Evolutionary conservation across 2,888 invertebrate species (phyloP), one percentile per base, ranked within the genome.

Genomic region (Euclidia mi): DNA sequence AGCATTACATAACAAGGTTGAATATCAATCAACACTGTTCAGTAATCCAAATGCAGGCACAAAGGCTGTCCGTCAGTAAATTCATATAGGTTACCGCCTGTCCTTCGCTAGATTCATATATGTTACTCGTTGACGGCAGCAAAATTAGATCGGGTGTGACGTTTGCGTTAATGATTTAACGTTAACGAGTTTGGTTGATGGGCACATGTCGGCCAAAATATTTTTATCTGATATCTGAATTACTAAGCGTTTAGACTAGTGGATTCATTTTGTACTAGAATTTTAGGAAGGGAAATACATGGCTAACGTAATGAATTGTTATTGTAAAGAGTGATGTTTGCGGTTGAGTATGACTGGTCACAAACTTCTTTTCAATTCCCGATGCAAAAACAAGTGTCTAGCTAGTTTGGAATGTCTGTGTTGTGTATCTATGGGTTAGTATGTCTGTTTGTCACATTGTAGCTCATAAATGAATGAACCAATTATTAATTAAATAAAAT

Each of bases 61-160:
- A 37, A 2, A 10, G 3, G 9, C 1, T 28, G 48, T 50, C 49
- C 41, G 50, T 56, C 49, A 56, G 35, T 35, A 41, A 34, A 40
- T 45, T 50, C 41, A 49, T 41, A 41, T 52, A 51, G 10, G 44
- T 29, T 35, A 43, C 12, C 38, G 48, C 56, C 47, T 52, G 55
- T 55, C 52, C 46, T 11, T 59, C 62, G 57, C 25, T 44, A 41
- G 34, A 49, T 40, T 53, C 53, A 53, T 53, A 49, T 37, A 41
- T 25, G 51, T 41, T 31, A 37, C 48, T 50, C 31, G 75, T 56
- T 73, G 81, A 77, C 76, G 65, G 69, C 56, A 40, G 56, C 50
- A 55, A 67, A 79, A 83, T 82, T 84, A 76, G 77, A 78, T 78
- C 75, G 63, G 45, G 20, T 60, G 59, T 65, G 72, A 68, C 71